These are phyloP conservation scores for Biston stratarius DNA, from an alignment of 2,888 invertebrate species.

Conservation along the genomic window DNA sequence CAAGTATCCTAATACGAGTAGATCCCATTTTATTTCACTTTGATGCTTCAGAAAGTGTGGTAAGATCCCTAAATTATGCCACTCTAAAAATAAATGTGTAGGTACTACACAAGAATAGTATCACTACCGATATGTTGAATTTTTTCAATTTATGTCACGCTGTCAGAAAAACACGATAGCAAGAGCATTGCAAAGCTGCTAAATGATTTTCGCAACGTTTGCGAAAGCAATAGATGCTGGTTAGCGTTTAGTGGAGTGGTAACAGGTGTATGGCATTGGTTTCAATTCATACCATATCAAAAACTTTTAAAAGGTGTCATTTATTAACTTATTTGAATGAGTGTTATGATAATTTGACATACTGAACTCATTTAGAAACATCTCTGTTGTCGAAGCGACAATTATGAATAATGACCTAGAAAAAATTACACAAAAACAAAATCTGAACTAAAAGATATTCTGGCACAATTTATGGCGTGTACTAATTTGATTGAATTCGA, in stretches of 20 bases:
- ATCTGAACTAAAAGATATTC: conserved; percentile 10
- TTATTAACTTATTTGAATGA: background rate
- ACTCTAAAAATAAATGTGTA: background rate
- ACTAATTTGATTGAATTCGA: background rate
- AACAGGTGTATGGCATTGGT: conserved; percentile 18
- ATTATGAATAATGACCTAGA: conserved; percentile 14
- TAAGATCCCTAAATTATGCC: background rate
- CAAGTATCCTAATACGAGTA: background rate
- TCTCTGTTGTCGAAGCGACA: conserved; percentile 17
- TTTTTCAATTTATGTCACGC: background rate
- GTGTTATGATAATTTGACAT: background rate
- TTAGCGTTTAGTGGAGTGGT: conserved; percentile 11
- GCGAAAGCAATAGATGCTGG: conserved; percentile 5
- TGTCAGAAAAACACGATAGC: background rate
- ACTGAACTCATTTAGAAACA: background rate
- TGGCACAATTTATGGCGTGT: background rate
- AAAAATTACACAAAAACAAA: conserved; percentile 1
- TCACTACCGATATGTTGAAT: background rate
- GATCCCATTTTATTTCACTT: conserved; percentile 6
- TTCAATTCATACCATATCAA: conserved; percentile 7
- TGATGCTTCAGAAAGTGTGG: conserved; percentile 8
- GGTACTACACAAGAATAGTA: conserved; percentile 2
- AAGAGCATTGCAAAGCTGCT: conserved; percentile 8
- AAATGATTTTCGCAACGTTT: background rate
- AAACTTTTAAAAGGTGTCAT: background rate